Evolutionary conservation across 2,888 invertebrate genomes (phyloP).

Genomic region (Hypena proboscidalis): DNA sequence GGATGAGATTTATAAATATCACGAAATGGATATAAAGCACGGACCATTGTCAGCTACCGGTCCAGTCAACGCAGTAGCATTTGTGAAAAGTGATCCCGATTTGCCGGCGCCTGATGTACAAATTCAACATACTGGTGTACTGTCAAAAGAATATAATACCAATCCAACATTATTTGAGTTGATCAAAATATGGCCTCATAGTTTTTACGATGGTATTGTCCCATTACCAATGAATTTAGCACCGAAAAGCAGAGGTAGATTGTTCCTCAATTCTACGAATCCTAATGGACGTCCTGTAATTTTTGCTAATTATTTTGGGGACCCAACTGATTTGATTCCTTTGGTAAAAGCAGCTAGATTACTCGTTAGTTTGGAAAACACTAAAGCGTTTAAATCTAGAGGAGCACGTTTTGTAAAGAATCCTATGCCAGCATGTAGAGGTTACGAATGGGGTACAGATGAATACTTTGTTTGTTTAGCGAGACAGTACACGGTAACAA

Average conservation of each 20-base stretch:
- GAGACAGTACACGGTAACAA: slow-evolving; percentile 80
- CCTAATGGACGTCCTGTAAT: slow-evolving; percentile 89
- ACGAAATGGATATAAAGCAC: slow-evolving; percentile 51
- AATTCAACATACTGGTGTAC: slow-evolving; percentile 75
- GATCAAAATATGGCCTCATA: slow-evolving; percentile 73
- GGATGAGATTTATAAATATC: slow-evolving; percentile 66
- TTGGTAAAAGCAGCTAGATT: slow-evolving; percentile 86
- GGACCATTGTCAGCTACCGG: slow-evolving; percentile 84
- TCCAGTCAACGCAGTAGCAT: slow-evolving; percentile 82
- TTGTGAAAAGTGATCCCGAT: slow-evolving; percentile 71
- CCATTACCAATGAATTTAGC: slow-evolving; percentile 84
- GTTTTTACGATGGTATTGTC: slow-evolving; percentile 86
- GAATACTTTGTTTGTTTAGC: slow-evolving; percentile 87
- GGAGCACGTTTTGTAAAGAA: slow-evolving; percentile 83
- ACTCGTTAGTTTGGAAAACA: slow-evolving; percentile 82
- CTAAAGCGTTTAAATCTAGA: slow-evolving; percentile 81
- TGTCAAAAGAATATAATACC: slow-evolving; percentile 77
- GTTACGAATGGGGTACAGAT: slow-evolving; percentile 85
- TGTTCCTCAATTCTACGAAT: slow-evolving; percentile 86
- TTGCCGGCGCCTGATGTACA: slow-evolving; percentile 87
- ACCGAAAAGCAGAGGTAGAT: slow-evolving; percentile 86
- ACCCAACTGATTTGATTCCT: slow-evolving; percentile 84
- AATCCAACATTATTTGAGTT: slow-evolving; percentile 67
- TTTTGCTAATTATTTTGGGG: slow-evolving; percentile 87
- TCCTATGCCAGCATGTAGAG: slow-evolving; percentile 84